Percentiles rank a stretch among this genome's conserved stretches.
These are phyloP conservation scores for Hydra vulgaris DNA, from an alignment of 30 jellyfish, hydroid and myxozoan species.

Conservation along the genomic window DNA sequence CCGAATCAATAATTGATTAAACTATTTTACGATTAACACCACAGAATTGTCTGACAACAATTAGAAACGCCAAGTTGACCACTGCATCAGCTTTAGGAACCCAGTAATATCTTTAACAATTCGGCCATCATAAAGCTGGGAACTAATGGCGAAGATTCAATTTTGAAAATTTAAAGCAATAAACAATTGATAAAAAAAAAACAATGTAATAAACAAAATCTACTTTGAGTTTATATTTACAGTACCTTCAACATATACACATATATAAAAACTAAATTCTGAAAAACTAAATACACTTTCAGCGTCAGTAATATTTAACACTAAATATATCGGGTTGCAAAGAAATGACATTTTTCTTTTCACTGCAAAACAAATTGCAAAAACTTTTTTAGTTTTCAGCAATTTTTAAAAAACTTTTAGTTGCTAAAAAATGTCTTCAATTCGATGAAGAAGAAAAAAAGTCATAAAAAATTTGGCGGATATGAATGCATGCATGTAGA, in stretches of 20 bases:
- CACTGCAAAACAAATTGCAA: background rate
- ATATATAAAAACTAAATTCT: too few relatives aligned
- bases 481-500: background rate
- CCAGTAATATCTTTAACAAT: too few relatives aligned
- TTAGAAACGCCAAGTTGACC: too few relatives aligned
- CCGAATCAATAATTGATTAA: too few relatives aligned
- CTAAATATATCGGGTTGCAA: background rate
- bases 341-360: background rate
- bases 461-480: background rate
- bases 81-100: too few relatives aligned
- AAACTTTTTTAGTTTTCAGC: background rate
- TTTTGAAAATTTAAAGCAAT: too few relatives aligned
- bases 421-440: background rate
- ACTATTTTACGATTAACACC: too few relatives aligned
- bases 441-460: background rate
- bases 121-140: too few relatives aligned
- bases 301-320: background rate
- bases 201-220: background rate
- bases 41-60: too few relatives aligned
- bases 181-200: too few relatives aligned
- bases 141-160: too few relatives aligned
- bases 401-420: too few relatives aligned
- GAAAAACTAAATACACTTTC: background rate
- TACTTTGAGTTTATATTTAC: background rate
- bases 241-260: background rate